These are phyloP conservation scores for Geothlypis trichas DNA, from an alignment of 2,113 vertebrate species.

Conservation along the genomic window DNA sequence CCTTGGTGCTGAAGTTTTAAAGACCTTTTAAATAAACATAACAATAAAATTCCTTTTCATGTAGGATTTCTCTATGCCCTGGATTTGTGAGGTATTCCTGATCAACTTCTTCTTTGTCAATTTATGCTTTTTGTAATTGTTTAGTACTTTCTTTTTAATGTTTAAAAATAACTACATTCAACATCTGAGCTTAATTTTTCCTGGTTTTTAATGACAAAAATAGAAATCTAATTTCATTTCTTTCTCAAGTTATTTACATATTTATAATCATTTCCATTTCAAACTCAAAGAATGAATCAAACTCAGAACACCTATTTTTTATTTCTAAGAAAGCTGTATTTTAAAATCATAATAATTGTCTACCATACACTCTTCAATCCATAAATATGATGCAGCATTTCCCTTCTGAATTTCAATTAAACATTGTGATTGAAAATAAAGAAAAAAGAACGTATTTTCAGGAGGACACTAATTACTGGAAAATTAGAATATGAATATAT, in stretches of 20 bases:
- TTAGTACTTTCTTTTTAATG: not conserved
- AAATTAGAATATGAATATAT: not conserved
- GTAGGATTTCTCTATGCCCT: not conserved
- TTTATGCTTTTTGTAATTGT: not conserved
- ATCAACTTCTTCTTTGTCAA: not conserved
- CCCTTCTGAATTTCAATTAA: not conserved
- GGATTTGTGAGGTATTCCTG: not conserved
- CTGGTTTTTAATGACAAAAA: not conserved
- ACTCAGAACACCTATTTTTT: not conserved
- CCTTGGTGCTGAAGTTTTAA: not conserved
- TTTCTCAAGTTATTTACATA: not conserved
- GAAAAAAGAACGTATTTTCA: not conserved
- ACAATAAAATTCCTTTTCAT: not conserved
- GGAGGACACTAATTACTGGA: not conserved
- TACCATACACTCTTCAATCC: not conserved
- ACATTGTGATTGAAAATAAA: not conserved
- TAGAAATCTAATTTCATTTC: not conserved
- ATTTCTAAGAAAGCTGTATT: not conserved
- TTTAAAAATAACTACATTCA: not conserved
- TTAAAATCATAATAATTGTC: not conserved
- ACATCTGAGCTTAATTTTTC: not conserved
- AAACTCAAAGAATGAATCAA: not conserved
- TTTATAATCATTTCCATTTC: not conserved
- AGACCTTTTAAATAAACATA: not conserved
- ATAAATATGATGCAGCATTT: not conserved